Conservation (phyloP, 2,888 invertebrate genomes). For the Eupithecia exiguata region DNA sequence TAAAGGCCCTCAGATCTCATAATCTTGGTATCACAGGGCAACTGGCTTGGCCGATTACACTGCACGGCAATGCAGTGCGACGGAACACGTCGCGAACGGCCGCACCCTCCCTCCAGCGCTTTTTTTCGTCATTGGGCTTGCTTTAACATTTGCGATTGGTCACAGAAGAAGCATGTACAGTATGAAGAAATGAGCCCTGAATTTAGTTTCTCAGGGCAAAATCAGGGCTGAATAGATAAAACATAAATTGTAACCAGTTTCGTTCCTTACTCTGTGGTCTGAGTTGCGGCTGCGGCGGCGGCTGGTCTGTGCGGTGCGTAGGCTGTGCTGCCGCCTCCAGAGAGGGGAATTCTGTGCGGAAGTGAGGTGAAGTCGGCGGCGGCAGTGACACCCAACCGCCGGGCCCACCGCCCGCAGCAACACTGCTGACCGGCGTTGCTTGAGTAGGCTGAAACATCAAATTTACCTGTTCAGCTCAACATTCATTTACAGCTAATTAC, state of each 20-base stretch:
- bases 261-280: conserved; percentile 77
- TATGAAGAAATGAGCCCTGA: background rate
- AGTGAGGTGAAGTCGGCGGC: conserved; percentile 92
- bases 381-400: conserved; percentile 83
- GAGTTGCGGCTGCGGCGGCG: conserved; percentile 71
- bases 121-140: conserved; percentile 32
- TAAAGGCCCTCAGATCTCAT: conserved; percentile 32
- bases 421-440: conserved; percentile 82
- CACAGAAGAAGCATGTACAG: background rate
- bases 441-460: conserved; percentile 74
- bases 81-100: conserved; percentile 17
- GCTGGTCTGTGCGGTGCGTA: conserved; percentile 73
- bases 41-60: conserved; percentile 16
- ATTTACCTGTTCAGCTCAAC: background rate
- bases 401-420: conserved; percentile 80
- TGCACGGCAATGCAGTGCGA: conserved; percentile 24
- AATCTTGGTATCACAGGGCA: conserved; percentile 34
- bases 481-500: background rate
- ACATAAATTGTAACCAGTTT: background rate
- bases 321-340: conserved; percentile 88
- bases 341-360: conserved; percentile 98
- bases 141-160: background rate
- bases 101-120: conserved; percentile 31
- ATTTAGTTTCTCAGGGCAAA: background rate
- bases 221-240: background rate